Base-by-base conservation (phyloP, 1,140 invertebrate genomes). In the Hetaerina americana region DNA sequence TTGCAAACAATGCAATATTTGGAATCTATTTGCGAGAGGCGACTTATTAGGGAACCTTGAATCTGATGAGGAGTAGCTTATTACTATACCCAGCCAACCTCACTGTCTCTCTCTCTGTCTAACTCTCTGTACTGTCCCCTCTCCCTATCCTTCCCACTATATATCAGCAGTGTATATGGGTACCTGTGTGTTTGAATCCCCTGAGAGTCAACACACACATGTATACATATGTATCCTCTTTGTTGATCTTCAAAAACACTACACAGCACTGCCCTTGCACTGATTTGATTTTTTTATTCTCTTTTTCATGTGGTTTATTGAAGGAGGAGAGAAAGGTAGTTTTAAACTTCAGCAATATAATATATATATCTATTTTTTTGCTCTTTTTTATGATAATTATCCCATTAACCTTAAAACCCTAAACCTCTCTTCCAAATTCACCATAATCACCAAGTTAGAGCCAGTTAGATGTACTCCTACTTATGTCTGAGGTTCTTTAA, bases 401-500 rank as follows among this genome's bases (percentile, higher is more conserved):
- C 68, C 68, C 26, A 6, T 68, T 5, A 49, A n/a, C 66, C 66
- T 67, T 67, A 26, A 27, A 28, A 28, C 26, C 68, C 27, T 1
- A 69, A 6, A 67, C 68, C 15, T 68, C 66, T 68, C 66, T 68
- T 27, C 26, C 68, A 28, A 27, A n/a, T 27, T 28, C 26, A 28
- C 26, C 68, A 69, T n/a, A 69, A 69, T 69, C n/a, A 28, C 26
- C 26, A 69, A 8, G 68, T 27, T 68, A 70, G 49, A 72, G 71
- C 27, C 26, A 70, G 6, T 69, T 40, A 68, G 69, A 28, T 24
- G 66, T 12, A 49, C 26, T 31, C 10, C n/a, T 66, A 71, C 26
- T 68, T 26, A 73, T 40, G 28, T 31, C 71, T 67, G 26, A 70
- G 31, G 40, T 57, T 57, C 40, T 57, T 57, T 57, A n/a, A n/a